Evolutionary conservation across 1,140 invertebrate species (phyloP).

Genomic region (Thaumetopoea pityocampa): DNA sequence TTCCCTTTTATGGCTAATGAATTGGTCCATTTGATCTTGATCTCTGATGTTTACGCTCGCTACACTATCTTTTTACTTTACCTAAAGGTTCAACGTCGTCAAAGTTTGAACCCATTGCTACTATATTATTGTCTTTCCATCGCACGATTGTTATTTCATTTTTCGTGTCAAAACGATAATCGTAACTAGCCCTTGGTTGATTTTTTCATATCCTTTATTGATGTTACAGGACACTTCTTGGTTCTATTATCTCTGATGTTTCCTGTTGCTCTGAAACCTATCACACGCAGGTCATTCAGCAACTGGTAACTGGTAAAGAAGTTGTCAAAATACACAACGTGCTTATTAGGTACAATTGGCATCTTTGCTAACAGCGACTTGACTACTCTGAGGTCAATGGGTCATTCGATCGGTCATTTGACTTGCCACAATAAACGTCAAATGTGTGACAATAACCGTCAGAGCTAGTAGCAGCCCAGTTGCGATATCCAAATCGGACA

Average conservation of each 20-base stretch:
- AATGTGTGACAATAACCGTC: slow-evolving; percentile 43
- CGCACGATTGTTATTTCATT: slow-evolving; percentile 18
- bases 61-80: slow-evolving; percentile 19
- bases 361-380: background rate
- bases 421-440: slow-evolving; percentile 47
- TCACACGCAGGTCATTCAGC: background rate
- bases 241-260: slow-evolving; percentile 5
- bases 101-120: slow-evolving; percentile 25
- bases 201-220: slow-evolving; percentile 1
- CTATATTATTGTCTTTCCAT: slow-evolving; percentile 38
- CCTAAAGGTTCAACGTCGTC: slow-evolving; percentile 19
- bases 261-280: slow-evolving; percentile 7
- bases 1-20: too few species aligned
- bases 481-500: slow-evolving; percentile 30
- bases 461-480: slow-evolving; percentile 41
- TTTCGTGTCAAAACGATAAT: slow-evolving; percentile 2
- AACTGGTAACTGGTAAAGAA: slow-evolving; percentile 9
- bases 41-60: too few species aligned
- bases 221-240: slow-evolving; percentile 1
- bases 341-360: background rate
- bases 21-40: too few species aligned
- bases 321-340: slow-evolving; percentile 9
- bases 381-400: slow-evolving; percentile 14
- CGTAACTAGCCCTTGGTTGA: too few species aligned
- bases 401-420: slow-evolving; percentile 20